A percentile compares a stretch with the other conserved stretches of the same genome.
phyloP scores from a whole-genome alignment of 1,140 invertebrate species.

The Ruditapes philippinarum region DNA sequence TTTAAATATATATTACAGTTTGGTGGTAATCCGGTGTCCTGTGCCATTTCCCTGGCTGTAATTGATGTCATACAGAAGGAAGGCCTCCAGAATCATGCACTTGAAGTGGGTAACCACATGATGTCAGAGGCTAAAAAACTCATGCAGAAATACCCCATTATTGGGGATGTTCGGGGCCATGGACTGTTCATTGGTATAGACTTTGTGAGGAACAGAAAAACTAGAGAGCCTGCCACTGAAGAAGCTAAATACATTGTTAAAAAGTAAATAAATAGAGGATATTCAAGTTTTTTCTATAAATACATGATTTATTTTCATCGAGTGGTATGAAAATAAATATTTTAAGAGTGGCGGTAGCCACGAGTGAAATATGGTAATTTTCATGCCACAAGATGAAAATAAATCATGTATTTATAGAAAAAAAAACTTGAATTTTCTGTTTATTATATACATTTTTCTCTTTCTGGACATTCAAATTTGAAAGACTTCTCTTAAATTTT shows the following conservation, averaged over 20 bases:
- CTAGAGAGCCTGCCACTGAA: conserved; percentile 93
- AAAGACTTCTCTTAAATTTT: too few relatives aligned
- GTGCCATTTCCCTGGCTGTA: conserved; percentile 97
- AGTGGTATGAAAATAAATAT: too few relatives aligned
- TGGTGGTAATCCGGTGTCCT: conserved; percentile 99
- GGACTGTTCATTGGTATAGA: conserved; percentile 98
- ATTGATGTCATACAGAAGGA: conserved; percentile 97
- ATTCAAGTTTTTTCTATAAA: too few relatives aligned
- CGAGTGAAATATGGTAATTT: too few relatives aligned
- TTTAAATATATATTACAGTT: conserved; percentile 89
- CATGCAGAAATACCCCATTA: conserved; percentile 91
- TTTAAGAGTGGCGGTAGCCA: too few relatives aligned
- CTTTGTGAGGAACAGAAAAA: conserved; percentile 93
- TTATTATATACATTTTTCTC: too few relatives aligned
- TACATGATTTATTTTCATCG: too few relatives aligned
- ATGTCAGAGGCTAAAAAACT: conserved; percentile 91
- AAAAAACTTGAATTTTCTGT: too few relatives aligned
- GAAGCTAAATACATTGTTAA: conserved; percentile 93
- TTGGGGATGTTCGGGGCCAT: conserved; percentile 93
- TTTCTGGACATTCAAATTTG: too few relatives aligned
- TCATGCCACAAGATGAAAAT: too few relatives aligned
- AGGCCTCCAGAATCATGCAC: conserved; percentile 93
- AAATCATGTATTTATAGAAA: too few relatives aligned
- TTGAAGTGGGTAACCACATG: conserved; percentile 93
- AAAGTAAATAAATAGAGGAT: too few relatives aligned